phyloP scores from a whole-genome alignment of 2,797 vertebrate genomes.

The Ispidina lecontei region DNA sequence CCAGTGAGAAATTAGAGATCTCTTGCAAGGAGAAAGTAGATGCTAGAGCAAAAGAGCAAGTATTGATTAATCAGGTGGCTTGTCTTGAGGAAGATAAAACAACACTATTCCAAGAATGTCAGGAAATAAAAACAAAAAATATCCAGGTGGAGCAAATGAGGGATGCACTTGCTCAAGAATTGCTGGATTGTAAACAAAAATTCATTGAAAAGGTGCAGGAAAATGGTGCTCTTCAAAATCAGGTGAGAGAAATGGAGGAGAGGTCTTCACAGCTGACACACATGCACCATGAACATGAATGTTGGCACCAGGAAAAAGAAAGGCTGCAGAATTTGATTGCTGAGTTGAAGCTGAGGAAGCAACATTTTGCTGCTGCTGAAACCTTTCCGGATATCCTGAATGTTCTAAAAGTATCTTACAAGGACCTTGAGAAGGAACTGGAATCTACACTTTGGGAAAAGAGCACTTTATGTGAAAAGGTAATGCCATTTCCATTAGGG shows the following conservation, averaged over 20 bases:
- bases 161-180: constrained; percentile 60
- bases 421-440: constrained; percentile 75
- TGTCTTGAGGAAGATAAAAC: constrained; percentile 72
- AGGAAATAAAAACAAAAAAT: constrained; percentile 73
- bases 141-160: constrained; percentile 51
- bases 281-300: constrained; percentile 58
- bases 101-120: constrained; percentile 66
- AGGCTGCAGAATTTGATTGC: constrained; percentile 59
- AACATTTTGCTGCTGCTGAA: constrained; percentile 53
- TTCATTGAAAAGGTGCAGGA: constrained; percentile 73
- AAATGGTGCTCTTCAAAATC: constrained; percentile 70
- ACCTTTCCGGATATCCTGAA: constrained; percentile 41
- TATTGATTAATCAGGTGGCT: constrained; percentile 59
- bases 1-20: constrained; percentile 65
- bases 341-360: constrained; percentile 71
- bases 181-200: constrained; percentile 57
- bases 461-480: constrained; percentile 79
- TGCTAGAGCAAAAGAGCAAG: constrained; percentile 66
- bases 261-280: constrained; percentile 49
- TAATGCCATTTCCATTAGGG: constrained; percentile 54
- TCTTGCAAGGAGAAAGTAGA: constrained; percentile 66
- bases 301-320: constrained; percentile 68
- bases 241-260: constrained; percentile 66
- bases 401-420: constrained; percentile 71
- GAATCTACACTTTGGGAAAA: constrained; percentile 70